Base-by-base conservation (phyloP, 2,113 vertebrate genomes). In the Gambusia affinis region DNA sequence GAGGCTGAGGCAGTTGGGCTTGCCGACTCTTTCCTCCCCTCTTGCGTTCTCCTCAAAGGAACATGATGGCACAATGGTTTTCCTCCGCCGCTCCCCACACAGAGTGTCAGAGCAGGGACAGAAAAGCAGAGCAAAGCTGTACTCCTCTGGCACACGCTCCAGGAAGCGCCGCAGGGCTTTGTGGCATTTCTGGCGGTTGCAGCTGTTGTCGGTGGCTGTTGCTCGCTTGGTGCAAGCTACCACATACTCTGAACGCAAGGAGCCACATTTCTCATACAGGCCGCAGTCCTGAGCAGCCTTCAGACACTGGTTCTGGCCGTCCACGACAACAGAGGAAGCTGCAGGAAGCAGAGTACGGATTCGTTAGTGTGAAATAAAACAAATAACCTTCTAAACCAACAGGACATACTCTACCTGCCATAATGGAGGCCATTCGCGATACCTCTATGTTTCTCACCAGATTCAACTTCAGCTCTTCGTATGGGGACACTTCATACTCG, bases 31-130 rank as follows among this genome's bases (percentile, higher is more conserved):
- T 2, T 95, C 88, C 44, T 97, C 96, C 71, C 90, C 91, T 77
- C 72, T 86, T 7, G 39, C 68, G 2, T 76, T 91, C 81, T 93
- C 92, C 79, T 93, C 92, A 28, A 96, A 97, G 29, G 97, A 97
- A 30, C 98, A 99, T 17, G 95, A 93, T 0, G 98, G 98, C 47
- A 98, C 98, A 19, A 99, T 99, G 88, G 97, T 97, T 89, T 98
- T 96, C 76, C 96, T 95, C 17, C 98, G 91, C 15, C 98, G 96
- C 81, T 97, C 96, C 27, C 96, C 97, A 8, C 98, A 99, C 75
- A 95, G 70, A 19, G 92, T 93, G 89, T 99, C 96, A 0, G 94
- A 88, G 54, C 98, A 99, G 0, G 96, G 96, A 67, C 98, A 99
- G 91, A 99, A 96, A 24, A 99, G 95, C 70, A 99, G 87, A 4